A percentile compares a stretch with the other conserved stretches of the same genome.
phyloP scores from a whole-genome alignment of 2,888 invertebrate species.

The Galeruca laticollis region DNA sequence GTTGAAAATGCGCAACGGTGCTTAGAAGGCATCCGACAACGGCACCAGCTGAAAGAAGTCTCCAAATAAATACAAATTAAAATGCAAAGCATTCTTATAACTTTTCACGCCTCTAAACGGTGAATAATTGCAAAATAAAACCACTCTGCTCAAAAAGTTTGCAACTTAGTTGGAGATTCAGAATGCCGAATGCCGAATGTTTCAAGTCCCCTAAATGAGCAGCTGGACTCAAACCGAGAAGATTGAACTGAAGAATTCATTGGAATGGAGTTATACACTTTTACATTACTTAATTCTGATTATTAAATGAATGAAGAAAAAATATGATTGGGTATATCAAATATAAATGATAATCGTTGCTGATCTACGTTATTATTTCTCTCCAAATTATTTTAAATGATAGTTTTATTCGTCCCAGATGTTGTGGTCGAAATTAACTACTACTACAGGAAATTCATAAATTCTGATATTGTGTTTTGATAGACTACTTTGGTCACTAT shows the following conservation, averaged over 20 bases:
- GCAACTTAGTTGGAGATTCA: constrained; percentile 42
- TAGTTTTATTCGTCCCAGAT: too few species aligned
- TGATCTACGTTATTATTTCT: too few species aligned
- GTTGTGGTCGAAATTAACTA: too few species aligned
- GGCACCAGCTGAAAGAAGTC: constrained; percentile 7
- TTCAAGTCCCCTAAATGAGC: constrained; percentile 43
- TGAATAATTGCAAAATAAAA: constrained; percentile 52
- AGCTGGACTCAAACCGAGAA: constrained; percentile 20
- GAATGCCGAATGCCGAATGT: constrained; percentile 51
- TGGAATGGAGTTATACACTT: neutral
- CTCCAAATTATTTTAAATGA: too few species aligned
- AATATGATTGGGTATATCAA: too few species aligned
- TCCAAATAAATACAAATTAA: constrained; percentile 37
- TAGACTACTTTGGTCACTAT: too few species aligned
- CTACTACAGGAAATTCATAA: too few species aligned
- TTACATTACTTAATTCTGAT: neutral
- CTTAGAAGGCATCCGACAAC: neutral
- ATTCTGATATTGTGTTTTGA: too few species aligned
- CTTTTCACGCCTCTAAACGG: constrained; percentile 45
- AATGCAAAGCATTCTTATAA: constrained; percentile 43
- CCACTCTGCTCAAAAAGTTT: constrained; percentile 49
- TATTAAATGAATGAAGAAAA: too few species aligned
- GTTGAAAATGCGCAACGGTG: constrained; percentile 11
- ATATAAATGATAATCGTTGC: too few species aligned
- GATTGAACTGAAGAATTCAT: neutral